A percentile compares a stretch with the other conserved stretches of the same genome.
Evolutionary conservation across 2,888 invertebrate species (phyloP).

Genomic region (Diogma glabrata): DNA sequence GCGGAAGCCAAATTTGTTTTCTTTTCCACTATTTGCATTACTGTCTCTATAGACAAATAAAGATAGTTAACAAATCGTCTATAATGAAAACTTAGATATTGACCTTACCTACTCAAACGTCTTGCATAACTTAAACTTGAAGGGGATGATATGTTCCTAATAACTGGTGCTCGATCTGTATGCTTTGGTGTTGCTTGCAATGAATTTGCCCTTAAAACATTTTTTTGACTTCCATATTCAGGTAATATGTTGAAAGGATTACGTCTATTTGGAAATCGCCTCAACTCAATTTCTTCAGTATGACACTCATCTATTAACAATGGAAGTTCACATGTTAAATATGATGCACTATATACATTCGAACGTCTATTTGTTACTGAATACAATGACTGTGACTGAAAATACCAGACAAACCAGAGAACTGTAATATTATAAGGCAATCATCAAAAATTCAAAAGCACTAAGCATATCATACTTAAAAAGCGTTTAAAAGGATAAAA

Average conservation of each 20-base stretch:
- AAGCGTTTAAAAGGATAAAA: no score
- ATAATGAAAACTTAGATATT: no score
- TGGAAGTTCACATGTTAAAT: slow-evolving; percentile 49
- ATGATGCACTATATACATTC: slow-evolving; percentile 42
- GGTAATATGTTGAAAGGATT: slow-evolving; percentile 13
- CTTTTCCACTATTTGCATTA: background rate
- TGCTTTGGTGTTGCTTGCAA: slow-evolving; percentile 27
- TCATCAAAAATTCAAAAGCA: no score
- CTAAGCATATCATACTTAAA: no score
- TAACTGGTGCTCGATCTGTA: slow-evolving; percentile 33
- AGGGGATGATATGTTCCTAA: slow-evolving; percentile 41
- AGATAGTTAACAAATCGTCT: no score
- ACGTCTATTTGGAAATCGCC: slow-evolving; percentile 22
- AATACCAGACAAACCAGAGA: no score
- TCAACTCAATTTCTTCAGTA: slow-evolving; percentile 37
- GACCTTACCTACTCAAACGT: no score
- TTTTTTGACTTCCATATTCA: slow-evolving; percentile 11
- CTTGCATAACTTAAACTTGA: slow-evolving; percentile 20
- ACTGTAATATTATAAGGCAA: no score
- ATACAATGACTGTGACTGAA: slow-evolving; percentile 30
- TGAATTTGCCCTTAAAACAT: slow-evolving; percentile 28
- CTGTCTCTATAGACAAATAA: no score
- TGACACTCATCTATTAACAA: slow-evolving; percentile 47
- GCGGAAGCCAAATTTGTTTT: slow-evolving; percentile 28
- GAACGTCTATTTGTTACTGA: slow-evolving; percentile 39